Conservation (phyloP, 2,888 invertebrate species). For the Sisyra nigra region DNA sequence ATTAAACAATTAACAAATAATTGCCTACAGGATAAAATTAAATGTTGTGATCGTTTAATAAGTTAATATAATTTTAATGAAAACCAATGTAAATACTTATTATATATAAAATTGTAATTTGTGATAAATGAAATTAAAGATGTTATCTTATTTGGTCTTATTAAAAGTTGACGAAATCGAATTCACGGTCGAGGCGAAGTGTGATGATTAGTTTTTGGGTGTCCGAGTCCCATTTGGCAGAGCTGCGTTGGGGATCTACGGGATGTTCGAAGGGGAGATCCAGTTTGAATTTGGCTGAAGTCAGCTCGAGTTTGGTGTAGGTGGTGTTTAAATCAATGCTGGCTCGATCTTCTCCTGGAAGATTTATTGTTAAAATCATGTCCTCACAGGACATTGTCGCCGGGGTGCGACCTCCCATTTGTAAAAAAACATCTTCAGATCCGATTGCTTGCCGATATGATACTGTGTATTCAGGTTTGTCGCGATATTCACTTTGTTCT, state of each 20-base stretch:
- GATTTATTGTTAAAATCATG: slow-evolving; percentile 57
- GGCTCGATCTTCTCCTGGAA: slow-evolving; percentile 60
- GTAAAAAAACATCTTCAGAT: slow-evolving; percentile 72
- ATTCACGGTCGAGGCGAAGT: slow-evolving; percentile 58
- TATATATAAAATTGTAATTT: too few relatives aligned
- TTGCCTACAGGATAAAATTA: too few relatives aligned
- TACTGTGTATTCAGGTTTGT: slow-evolving; percentile 59
- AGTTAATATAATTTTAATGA: too few relatives aligned
- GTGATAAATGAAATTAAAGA: too few relatives aligned
- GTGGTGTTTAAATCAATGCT: slow-evolving; percentile 58
- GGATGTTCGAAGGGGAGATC: slow-evolving; percentile 65
- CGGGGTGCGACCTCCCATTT: slow-evolving; percentile 67
- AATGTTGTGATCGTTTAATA: too few relatives aligned
- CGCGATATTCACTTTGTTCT: slow-evolving; percentile 36
- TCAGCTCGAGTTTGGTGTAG: slow-evolving; percentile 40
- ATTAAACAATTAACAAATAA: too few relatives aligned
- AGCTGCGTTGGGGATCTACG: slow-evolving; percentile 64
- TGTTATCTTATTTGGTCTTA: too few relatives aligned
- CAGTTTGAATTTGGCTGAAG: slow-evolving; percentile 47
- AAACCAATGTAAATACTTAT: too few relatives aligned
- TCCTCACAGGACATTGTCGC: slow-evolving; percentile 75
- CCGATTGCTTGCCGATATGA: slow-evolving; percentile 73
- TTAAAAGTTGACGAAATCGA: slow-evolving; percentile 78
- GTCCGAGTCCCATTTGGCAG: slow-evolving; percentile 61
- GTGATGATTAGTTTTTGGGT: slow-evolving; percentile 50